These are phyloP conservation scores for Zele albiditarsus DNA, from an alignment of 2,888 invertebrate species.

Conservation along the genomic window DNA sequence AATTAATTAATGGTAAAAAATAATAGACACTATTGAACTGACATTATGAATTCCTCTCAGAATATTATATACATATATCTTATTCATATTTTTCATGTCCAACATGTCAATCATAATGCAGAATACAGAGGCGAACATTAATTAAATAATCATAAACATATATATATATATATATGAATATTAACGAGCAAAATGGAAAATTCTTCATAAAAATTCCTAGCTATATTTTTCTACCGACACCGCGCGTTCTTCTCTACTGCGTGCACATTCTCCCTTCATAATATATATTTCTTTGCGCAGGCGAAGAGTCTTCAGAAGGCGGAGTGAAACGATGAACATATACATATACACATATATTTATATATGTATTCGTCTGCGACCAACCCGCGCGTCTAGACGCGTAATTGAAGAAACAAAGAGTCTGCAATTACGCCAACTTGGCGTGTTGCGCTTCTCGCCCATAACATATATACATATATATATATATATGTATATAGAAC, in stretches of 20 bases:
- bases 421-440: constrained; percentile 64
- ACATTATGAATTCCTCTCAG: too few relatives aligned
- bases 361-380: constrained; percentile 30
- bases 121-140: background rate
- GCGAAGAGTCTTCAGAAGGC: constrained; percentile 20
- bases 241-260: constrained; percentile 26
- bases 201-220: constrained; percentile 63
- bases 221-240: constrained; percentile 8
- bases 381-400: constrained; percentile 61
- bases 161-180: background rate
- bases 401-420: constrained; percentile 72
- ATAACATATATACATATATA: background rate
- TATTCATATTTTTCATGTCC: too few relatives aligned
- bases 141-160: constrained; percentile 1
- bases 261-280: constrained; percentile 9
- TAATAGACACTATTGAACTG: too few relatives aligned
- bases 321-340: constrained; percentile 13
- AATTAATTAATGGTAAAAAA: too few relatives aligned
- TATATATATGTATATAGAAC: constrained; percentile 4
- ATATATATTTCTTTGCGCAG: constrained; percentile 22
- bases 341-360: background rate
- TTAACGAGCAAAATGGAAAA: background rate
- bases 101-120: background rate
- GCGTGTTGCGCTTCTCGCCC: constrained; percentile 35
- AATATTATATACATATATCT: too few relatives aligned